A percentile compares a stretch with the other conserved stretches of the same genome.
Evolutionary conservation across 2,797 vertebrate genomes (phyloP).

Genomic region (Chloroceryle amazona): DNA sequence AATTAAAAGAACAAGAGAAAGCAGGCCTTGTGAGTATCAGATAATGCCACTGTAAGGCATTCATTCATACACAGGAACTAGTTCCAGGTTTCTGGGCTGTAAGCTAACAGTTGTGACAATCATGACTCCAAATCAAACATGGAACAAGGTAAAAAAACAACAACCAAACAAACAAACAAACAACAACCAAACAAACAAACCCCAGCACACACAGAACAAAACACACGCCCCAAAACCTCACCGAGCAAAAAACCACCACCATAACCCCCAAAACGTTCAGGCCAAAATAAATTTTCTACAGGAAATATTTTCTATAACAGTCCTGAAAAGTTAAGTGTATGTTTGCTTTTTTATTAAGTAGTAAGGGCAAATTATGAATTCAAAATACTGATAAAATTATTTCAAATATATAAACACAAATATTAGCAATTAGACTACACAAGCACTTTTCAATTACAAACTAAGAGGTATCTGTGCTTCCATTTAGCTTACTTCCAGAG

Average conservation of each 20-base stretch:
- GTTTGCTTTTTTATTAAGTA: not conserved
- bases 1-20: not conserved
- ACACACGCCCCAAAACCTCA: accelerated
- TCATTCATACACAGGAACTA: not conserved
- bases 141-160: accelerated
- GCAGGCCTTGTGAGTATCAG: not conserved
- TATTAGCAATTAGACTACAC: not conserved
- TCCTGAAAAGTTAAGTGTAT: not conserved
- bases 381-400: not conserved
- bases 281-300: not conserved
- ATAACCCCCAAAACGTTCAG: not conserved
- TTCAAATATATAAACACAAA: not conserved
- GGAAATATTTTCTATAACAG: not conserved
- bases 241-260: not conserved
- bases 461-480: not conserved
- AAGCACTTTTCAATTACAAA: not conserved
- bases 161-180: no score
- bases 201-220: no score
- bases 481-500: not conserved
- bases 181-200: no score
- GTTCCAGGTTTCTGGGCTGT: not conserved
- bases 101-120: not conserved
- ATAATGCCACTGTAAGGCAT: not conserved
- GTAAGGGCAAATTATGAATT: constrained; percentile 24
- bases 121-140: not conserved